Evolutionary conservation across 2,888 invertebrate species (phyloP), one percentile per base, ranked within the genome.

Genomic region (Candidula unifasciata): DNA sequence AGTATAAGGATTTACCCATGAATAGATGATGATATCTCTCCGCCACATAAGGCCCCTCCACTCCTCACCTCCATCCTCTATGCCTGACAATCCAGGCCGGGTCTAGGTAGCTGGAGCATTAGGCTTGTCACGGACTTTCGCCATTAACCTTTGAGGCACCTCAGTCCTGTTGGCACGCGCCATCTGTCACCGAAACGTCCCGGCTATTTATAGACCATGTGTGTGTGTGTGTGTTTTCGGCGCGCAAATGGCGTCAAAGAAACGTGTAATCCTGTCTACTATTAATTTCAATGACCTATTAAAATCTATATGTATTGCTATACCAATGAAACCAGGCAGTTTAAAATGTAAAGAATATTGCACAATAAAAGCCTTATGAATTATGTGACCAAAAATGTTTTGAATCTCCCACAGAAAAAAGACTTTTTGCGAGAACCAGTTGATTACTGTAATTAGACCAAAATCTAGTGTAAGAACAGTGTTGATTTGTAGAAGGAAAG

Each of bases 41-140:
- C 33, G n/a, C 18, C 68, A 10, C 33, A 18, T 33, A 6, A 68
- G 33, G 10, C 33, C 33, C 18, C 68, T 16, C 33, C 8, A 33
- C 33, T 33, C 68, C 33, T 16, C 33, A 1, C 68, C 68, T 6
- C 68, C 33, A 3, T 10, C 33, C 13, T 5, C 33, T 30, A 0
- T 35, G 13, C 6, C 21, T 13, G 33, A 68, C 68, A 30, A 10
- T 13, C 33, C 13, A 68, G 68, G 18, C 18, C 18, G 68, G 13
- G 60, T 33, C 30, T 33, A 30, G 68, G 30, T 68, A 30, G 68
- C 33, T 18, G 0, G 10, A 18, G 68, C 68, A 68, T 68, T 68
- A 68, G 33, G 33, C 68, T 68, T 33, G 68, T 68, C 68, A 68
- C 68, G 68, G 68, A 68, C 68, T 27, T 68, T 33, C 33, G 33